Base-by-base conservation (phyloP, 2,113 vertebrate genomes). In the Ictidomys tridecemlineatus region DNA sequence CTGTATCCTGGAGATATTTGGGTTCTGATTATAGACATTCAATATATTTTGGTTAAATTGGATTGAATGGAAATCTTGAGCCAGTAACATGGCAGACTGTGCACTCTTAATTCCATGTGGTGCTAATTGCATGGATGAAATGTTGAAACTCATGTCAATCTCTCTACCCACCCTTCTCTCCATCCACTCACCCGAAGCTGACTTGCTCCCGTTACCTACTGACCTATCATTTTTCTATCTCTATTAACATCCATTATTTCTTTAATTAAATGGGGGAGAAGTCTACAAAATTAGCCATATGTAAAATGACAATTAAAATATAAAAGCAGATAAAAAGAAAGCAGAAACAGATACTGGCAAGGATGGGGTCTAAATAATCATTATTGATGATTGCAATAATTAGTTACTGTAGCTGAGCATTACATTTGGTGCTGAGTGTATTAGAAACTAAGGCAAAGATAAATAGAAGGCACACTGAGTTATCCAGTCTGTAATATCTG, bases 31-130 rank as follows among this genome's bases (percentile, higher is more conserved):
- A 85, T 24, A 93, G 22, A 84, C 45, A 93, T 32, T 94, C 18
- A 94, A 74, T 63, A 78, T 61, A 87, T 61, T 95, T 94, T 72
- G n/a, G 22, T 80, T 88, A 92, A 93, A 58, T 94, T 88, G 28
- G 30, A 53, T 45, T 89, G 65, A 89, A 65, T 85, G 12, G 37
- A 91, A 90, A 95, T 74, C 39, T 63, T 37, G 5, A 28, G 37
- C 28, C 63, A 89, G n/a, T 58, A 65, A 37, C 8, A 69, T 56
- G 32, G 53, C 30, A 89, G 16, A 53, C n/a, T 85, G 45, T 87
- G 86, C 12, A 78, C 10, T 89, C 24, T 53, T 79, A n/a, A 73
- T 56, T 83, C 76, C 22, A 74, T 88, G 51, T 74, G 24, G 45
- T 39, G 24, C 22, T 78, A 88, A 56, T 30, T 72, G 34, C 58